phyloP scores from a whole-genome alignment of 2,113 vertebrate genomes.

The Tursiops truncatus region DNA sequence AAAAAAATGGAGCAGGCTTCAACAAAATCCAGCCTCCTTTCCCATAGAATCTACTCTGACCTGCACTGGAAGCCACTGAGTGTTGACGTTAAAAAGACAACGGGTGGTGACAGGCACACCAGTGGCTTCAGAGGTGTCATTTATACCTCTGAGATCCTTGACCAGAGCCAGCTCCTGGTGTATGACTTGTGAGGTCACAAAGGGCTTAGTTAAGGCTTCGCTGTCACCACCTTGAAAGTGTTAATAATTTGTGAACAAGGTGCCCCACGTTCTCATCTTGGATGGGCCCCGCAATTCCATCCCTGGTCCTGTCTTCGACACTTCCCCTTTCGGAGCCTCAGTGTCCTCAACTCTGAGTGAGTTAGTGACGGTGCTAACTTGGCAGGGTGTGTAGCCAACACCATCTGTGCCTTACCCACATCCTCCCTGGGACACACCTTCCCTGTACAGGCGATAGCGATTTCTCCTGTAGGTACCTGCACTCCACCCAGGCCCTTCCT shows the following conservation, averaged over 20 bases:
- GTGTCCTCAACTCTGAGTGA: neutral
- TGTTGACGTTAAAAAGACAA: neutral
- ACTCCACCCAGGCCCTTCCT: neutral
- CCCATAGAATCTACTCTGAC: neutral
- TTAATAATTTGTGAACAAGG: neutral
- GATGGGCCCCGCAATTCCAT: neutral
- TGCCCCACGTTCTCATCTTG: neutral
- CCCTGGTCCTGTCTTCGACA: neutral
- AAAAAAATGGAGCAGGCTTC: neutral
- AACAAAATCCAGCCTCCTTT: neutral
- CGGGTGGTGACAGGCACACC: rapidly evolving
- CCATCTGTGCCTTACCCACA: neutral
- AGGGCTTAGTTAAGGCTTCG: neutral
- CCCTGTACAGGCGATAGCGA: rapidly evolving
- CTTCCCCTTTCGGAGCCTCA: too few relatives aligned
- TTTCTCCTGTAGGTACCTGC: neutral
- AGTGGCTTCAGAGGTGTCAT: rapidly evolving
- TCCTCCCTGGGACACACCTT: neutral
- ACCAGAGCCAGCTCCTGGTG: rapidly evolving
- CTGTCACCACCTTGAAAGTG: neutral
- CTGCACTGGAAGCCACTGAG: neutral
- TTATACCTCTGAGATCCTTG: neutral
- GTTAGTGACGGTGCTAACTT: neutral
- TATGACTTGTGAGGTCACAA: rapidly evolving
- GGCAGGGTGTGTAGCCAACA: rapidly evolving